Conservation (phyloP, 2,888 invertebrate species). For the Drosophila imparisetae region DNA sequence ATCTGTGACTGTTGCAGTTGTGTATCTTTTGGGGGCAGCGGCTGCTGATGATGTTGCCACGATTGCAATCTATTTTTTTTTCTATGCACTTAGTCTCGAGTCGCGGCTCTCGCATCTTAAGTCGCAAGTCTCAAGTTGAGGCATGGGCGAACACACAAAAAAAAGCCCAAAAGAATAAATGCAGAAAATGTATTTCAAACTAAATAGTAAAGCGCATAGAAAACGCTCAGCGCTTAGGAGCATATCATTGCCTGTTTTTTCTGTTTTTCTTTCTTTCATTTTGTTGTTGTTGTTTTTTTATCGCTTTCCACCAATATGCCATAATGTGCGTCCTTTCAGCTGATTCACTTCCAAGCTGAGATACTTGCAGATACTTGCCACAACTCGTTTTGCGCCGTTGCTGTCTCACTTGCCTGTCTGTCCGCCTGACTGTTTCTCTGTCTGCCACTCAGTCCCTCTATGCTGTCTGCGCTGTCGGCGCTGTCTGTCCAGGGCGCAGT, state of each 20-base stretch:
- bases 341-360: conserved; percentile 67
- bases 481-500: conserved; percentile 44
- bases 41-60: conserved; percentile 80
- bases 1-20: conserved; percentile 24
- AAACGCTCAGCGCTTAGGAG: conserved; percentile 33
- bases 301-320: conserved; percentile 50
- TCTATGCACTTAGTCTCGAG: conserved; percentile 64
- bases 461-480: conserved; percentile 26
- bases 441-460: conserved; percentile 3
- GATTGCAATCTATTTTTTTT: conserved; percentile 81
- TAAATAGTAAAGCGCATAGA: conserved; percentile 61
- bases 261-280: neutral
- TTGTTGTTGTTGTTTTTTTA: conserved; percentile 2
- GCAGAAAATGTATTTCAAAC: conserved; percentile 38
- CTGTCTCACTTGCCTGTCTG: conserved; percentile 48
- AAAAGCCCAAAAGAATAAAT: conserved; percentile 26
- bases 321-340: conserved; percentile 72
- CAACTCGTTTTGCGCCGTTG: conserved; percentile 62
- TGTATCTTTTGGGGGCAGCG: conserved; percentile 56
- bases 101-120: conserved; percentile 12
- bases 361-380: conserved; percentile 52
- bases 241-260: conserved; percentile 68
- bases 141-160: conserved; percentile 7
- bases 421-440: conserved; percentile 10
- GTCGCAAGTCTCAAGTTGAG: conserved; percentile 35